Conservation (phyloP, 2,888 invertebrate species). For the Seira ritae region DNA sequence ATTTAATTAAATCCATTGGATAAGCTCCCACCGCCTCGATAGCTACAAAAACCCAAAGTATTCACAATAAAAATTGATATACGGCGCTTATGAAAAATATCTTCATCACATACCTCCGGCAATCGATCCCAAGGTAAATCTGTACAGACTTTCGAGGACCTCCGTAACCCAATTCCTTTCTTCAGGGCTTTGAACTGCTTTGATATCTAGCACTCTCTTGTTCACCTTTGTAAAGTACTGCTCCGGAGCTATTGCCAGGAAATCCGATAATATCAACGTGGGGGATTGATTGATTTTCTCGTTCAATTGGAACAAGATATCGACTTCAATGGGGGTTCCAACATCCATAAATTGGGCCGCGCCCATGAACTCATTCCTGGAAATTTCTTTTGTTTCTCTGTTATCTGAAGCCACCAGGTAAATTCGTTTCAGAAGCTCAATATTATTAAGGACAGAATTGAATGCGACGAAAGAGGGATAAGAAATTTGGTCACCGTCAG, state of each 20-base stretch:
- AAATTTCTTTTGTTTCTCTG: slow-evolving; percentile 76
- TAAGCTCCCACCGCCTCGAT: slow-evolving; percentile 54
- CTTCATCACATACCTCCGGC: slow-evolving; percentile 78
- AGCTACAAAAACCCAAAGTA: too few relatives aligned
- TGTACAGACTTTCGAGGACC: slow-evolving; percentile 78
- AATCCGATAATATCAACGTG: slow-evolving; percentile 76
- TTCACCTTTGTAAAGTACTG: slow-evolving; percentile 77
- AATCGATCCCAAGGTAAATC: slow-evolving; percentile 77
- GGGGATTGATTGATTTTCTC: slow-evolving; percentile 75
- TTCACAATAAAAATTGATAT: background rate
- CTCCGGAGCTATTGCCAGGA: slow-evolving; percentile 77
- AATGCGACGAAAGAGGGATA: slow-evolving; percentile 80
- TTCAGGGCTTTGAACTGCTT: slow-evolving; percentile 76
- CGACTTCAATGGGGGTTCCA: slow-evolving; percentile 79
- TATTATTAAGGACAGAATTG: slow-evolving; percentile 79
- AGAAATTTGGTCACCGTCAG: slow-evolving; percentile 76
- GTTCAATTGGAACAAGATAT: slow-evolving; percentile 76
- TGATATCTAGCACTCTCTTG: slow-evolving; percentile 74
- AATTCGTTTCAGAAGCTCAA: slow-evolving; percentile 80
- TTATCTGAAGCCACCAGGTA: slow-evolving; percentile 76
- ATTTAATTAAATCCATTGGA: slow-evolving; percentile 62
- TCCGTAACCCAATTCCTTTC: slow-evolving; percentile 76
- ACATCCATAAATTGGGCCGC: slow-evolving; percentile 80
- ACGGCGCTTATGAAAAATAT: too few relatives aligned
- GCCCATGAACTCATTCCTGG: slow-evolving; percentile 79